phyloP scores from a whole-genome alignment of 2,797 vertebrate genomes.

The Sorex maritimensis region DNA sequence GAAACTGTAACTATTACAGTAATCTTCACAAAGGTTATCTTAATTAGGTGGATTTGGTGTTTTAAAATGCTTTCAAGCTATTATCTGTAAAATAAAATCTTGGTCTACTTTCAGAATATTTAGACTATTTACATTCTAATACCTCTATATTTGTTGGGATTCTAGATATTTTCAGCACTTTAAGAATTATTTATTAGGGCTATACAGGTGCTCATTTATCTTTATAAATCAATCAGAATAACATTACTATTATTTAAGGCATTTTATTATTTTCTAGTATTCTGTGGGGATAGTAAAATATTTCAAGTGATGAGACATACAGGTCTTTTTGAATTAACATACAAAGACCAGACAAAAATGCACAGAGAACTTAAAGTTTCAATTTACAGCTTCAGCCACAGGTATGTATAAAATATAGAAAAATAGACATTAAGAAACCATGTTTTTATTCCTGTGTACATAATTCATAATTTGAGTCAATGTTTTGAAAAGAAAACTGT shows the following conservation, averaged over 20 bases:
- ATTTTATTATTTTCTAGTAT: background rate
- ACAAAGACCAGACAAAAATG: background rate
- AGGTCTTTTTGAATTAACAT: background rate
- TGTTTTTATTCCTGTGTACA: background rate
- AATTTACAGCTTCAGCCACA: background rate
- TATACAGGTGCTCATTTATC: background rate
- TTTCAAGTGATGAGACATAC: background rate
- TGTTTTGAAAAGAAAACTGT: slow-evolving; percentile 10
- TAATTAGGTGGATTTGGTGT: background rate
- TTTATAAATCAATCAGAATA: background rate
- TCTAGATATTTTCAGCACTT: background rate
- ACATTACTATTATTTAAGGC: background rate
- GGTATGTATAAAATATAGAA: background rate
- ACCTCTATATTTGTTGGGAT: background rate
- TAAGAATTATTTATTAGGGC: background rate
- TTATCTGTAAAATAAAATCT: background rate
- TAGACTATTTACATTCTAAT: background rate
- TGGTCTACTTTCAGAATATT: background rate
- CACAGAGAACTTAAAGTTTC: background rate
- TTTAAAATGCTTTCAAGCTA: background rate
- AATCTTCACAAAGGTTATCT: background rate
- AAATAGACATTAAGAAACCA: background rate
- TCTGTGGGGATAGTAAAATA: background rate
- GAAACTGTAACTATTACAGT: background rate
- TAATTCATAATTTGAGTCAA: background rate